Evolutionary conservation across 2,888 invertebrate species (phyloP).

Genomic region (Dryomyza anilis): DNA sequence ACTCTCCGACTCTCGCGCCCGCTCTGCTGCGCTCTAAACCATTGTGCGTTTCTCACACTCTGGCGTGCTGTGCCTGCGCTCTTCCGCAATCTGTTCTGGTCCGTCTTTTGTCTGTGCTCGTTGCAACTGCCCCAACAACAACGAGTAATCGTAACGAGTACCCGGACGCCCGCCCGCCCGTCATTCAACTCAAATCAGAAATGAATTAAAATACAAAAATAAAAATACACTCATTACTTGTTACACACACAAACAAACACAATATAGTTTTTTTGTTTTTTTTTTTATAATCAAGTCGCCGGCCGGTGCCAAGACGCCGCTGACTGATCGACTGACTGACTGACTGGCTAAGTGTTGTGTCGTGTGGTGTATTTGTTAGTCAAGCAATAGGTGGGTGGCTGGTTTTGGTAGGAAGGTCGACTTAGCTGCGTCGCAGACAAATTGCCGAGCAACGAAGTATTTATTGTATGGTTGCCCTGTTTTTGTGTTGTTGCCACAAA

Average conservation of each 20-base stretch:
- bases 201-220: constrained; percentile 1
- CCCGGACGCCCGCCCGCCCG: no score
- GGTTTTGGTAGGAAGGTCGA: no score
- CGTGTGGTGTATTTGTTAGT: no score
- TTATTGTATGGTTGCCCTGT: no score
- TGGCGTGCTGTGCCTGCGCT: not conserved
- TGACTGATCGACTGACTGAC: not conserved
- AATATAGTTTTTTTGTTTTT: not conserved
- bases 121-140: not conserved
- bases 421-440: no score
- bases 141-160: not conserved
- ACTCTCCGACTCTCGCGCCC: not conserved
- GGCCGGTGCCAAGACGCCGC: not conserved
- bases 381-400: not conserved
- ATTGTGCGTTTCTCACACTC: not conserved
- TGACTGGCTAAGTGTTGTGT: no score
- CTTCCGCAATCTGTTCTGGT: not conserved
- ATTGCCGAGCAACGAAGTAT: no score
- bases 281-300: not conserved
- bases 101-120: not conserved
- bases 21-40: not conserved
- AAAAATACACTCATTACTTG: not conserved
- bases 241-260: not conserved
- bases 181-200: not conserved
- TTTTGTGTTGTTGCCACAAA: no score